phyloP scores from a whole-genome alignment of 35 echinoderm and acorn worm species.

The Lytechinus variegatus region DNA sequence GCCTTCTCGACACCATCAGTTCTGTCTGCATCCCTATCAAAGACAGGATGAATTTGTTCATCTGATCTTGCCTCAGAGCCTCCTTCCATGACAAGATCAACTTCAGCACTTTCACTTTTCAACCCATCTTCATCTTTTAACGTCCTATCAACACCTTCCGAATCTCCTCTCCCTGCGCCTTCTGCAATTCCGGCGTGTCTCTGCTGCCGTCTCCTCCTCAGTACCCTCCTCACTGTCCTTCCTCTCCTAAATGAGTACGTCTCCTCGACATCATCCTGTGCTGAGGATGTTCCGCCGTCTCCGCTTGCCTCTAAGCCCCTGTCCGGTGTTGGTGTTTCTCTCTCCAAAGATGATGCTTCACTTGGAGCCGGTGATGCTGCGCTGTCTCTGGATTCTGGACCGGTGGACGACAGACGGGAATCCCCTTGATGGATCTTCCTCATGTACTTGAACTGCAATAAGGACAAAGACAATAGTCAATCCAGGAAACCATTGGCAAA shows the following conservation, averaged over 20 bases:
- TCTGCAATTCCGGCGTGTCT: background rate
- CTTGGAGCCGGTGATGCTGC: constrained; percentile 64
- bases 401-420: constrained; percentile 26
- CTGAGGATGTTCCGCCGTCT: background rate
- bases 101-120: background rate
- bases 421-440: constrained; percentile 4
- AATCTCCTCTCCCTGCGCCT: background rate
- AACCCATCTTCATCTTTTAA: background rate
- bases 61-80: background rate
- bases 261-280: constrained; percentile 37
- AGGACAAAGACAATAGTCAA: background rate
- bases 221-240: constrained; percentile 13
- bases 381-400: constrained; percentile 27
- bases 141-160: background rate
- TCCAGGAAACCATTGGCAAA: background rate
- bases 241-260: constrained; percentile 43
- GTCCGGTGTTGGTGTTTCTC: constrained; percentile 40
- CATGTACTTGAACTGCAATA: constrained; percentile 44
- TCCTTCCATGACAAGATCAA: background rate
- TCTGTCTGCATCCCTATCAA: background rate
- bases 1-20: background rate
- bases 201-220: constrained; percentile 34
- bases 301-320: background rate
- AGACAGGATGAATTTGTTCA: background rate
- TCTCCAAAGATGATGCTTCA: constrained; percentile 39